phyloP scores from a whole-genome alignment of 2,797 vertebrate genomes.

The Gambusia yucatana region DNA sequence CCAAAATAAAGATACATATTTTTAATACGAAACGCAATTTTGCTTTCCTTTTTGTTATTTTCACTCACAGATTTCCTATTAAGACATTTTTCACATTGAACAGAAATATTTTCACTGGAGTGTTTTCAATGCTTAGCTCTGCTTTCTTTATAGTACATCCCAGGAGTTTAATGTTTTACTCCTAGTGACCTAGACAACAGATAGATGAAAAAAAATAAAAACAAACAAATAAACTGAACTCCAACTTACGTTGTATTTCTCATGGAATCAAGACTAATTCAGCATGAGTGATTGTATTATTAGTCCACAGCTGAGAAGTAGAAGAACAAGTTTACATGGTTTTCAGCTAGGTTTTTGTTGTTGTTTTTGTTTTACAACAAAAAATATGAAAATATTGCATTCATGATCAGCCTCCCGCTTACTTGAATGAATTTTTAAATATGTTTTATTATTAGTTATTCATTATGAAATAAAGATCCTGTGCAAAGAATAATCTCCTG shows the following conservation, averaged over 20 bases:
- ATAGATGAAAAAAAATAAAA: not conserved
- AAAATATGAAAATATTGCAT: not conserved
- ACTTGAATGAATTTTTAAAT: not conserved
- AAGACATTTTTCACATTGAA: constrained; percentile 14
- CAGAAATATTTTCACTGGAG: constrained; percentile 12
- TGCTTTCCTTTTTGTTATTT: constrained; percentile 4
- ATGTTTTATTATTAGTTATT: not conserved
- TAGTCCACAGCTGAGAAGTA: not conserved
- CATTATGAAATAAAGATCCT: not conserved
- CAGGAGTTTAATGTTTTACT: not conserved
- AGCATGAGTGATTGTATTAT: not conserved
- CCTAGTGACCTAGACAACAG: not conserved
- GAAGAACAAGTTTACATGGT: not conserved
- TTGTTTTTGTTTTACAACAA: not conserved
- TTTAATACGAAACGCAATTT: constrained; percentile 21
- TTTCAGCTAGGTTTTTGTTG: not conserved
- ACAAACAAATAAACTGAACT: not conserved
- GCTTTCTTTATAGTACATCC: not conserved
- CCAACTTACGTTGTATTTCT: not conserved
- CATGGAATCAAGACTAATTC: not conserved
- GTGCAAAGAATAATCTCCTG: not conserved
- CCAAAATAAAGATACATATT: constrained; percentile 17
- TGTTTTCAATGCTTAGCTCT: constrained; percentile 6
- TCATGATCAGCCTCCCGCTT: not conserved
- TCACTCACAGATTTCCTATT: not conserved